Evolutionary conservation across 2,113 vertebrate species (phyloP).

Genomic region (Elaphurus davidianus): DNA sequence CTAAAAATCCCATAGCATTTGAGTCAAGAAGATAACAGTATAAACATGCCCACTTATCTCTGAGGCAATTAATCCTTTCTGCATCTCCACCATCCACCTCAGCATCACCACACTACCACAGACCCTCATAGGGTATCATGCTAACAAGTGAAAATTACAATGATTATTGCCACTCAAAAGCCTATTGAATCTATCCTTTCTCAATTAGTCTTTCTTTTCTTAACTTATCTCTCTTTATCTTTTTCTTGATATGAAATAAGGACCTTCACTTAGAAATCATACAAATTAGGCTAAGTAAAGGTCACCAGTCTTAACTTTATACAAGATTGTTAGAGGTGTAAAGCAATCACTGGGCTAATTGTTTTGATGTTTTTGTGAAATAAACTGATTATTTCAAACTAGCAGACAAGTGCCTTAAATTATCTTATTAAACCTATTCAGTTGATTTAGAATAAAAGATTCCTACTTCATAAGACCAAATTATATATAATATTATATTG

Average conservation of each 20-base stretch:
- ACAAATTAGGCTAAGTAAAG: background rate
- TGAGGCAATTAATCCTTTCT: background rate
- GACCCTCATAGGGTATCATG: background rate
- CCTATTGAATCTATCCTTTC: background rate
- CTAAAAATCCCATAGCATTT: constrained; percentile 45
- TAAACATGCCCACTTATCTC: constrained; percentile 29
- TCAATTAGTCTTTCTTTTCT: background rate
- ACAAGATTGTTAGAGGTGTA: background rate
- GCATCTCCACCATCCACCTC: background rate
- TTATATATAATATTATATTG: background rate
- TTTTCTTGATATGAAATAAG: background rate
- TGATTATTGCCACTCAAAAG: background rate
- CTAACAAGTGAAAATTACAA: background rate
- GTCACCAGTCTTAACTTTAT: background rate
- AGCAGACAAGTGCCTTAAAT: background rate
- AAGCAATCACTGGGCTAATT: background rate
- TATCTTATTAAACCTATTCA: background rate
- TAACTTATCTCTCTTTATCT: background rate
- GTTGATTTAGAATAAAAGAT: background rate
- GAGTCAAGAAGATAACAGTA: constrained; percentile 30
- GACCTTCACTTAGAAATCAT: background rate
- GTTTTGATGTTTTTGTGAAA: background rate
- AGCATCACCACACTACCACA: background rate
- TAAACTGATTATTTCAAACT: constrained; percentile 25
- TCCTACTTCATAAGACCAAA: background rate